phyloP scores from a whole-genome alignment of 2,113 vertebrate genomes.

The Hirundichthys speculiger region DNA sequence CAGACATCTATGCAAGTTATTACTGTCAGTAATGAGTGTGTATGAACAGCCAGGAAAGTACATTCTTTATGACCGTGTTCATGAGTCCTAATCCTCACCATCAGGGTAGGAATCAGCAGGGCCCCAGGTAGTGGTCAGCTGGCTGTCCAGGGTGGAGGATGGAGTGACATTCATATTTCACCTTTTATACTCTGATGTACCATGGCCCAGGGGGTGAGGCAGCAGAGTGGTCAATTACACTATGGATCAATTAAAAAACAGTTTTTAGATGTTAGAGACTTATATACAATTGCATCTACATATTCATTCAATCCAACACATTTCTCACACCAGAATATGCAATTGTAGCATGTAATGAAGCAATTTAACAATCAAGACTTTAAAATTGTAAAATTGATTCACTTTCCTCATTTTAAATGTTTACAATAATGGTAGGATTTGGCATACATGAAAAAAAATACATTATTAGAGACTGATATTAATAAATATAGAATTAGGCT shows the following conservation, averaged over 20 bases:
- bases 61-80: background rate
- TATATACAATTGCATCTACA: too few species aligned
- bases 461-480: too few species aligned
- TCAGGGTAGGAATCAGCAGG: slow-evolving; percentile 67
- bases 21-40: slow-evolving; percentile 5
- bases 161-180: slow-evolving; percentile 77
- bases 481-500: too few species aligned
- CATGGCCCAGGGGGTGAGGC: slow-evolving; percentile 72
- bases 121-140: slow-evolving; percentile 73
- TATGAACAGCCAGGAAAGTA: background rate
- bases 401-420: too few species aligned
- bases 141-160: slow-evolving; percentile 70
- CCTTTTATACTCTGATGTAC: slow-evolving; percentile 66
- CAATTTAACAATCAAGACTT: too few species aligned
- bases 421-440: too few species aligned
- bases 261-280: too few species aligned
- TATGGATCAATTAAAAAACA: background rate
- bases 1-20: slow-evolving; percentile 32
- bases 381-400: too few species aligned
- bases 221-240: slow-evolving; percentile 17
- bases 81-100: slow-evolving; percentile 59
- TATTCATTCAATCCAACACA: too few species aligned
- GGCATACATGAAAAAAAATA: too few species aligned
- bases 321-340: too few species aligned
- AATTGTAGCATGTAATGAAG: too few species aligned